Conservation (phyloP, 2,888 invertebrate species). For the Drosophila atripex region DNA sequence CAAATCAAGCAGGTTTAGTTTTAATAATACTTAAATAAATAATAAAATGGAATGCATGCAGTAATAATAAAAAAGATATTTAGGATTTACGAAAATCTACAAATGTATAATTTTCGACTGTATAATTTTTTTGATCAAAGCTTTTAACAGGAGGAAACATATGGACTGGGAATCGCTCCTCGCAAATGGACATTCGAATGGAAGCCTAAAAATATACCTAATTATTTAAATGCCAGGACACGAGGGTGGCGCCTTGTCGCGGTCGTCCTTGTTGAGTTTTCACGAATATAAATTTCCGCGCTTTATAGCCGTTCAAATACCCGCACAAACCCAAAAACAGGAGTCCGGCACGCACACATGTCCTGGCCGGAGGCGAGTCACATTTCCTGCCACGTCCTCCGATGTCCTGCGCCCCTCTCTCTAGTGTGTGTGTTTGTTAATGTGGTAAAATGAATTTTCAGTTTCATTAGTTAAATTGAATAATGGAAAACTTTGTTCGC, state of each 20-base stretch:
- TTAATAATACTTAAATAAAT: background rate
- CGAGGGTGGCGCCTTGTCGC: conserved; percentile 33
- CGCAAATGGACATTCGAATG: conserved; percentile 62
- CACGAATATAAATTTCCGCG: conserved; percentile 75
- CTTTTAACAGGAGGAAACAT: conserved; percentile 20
- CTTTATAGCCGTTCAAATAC: conserved; percentile 60
- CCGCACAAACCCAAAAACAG: conserved; percentile 22
- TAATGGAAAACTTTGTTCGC: conserved; percentile 80
- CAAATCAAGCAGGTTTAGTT: background rate
- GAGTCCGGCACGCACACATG: conserved; percentile 72
- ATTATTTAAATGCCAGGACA: conserved; percentile 71
- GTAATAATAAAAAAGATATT: background rate
- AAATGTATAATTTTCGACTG: background rate
- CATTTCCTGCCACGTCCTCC: conserved; percentile 68
- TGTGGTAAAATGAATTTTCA: conserved; percentile 82
- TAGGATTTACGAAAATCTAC: background rate
- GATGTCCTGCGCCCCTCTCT: conserved; percentile 17
- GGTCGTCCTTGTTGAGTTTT: conserved; percentile 47
- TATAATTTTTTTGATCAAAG: background rate
- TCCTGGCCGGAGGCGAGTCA: conserved; percentile 66
- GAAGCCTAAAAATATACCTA: conserved; percentile 73
- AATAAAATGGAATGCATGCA: no score
- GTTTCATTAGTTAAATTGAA: conserved; percentile 83
- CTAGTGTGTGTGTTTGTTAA: conserved; percentile 73
- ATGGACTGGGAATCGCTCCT: conserved; percentile 49